Evolutionary conservation across 2,113 vertebrate genomes (phyloP), one percentile per base, ranked within the genome.

Genomic region (Stigmatopora nigra): DNA sequence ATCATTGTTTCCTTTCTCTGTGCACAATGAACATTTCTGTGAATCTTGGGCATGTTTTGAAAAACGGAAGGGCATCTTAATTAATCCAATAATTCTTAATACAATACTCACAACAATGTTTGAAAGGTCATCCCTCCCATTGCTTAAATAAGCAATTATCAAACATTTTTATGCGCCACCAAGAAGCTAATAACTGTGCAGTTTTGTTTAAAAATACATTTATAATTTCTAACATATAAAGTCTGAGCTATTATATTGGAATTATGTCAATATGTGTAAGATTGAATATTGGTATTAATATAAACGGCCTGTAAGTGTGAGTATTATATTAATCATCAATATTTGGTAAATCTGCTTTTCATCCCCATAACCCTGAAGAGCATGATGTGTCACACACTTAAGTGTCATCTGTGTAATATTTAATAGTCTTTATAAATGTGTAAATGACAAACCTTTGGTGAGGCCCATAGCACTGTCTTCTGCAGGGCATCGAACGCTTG

Each of bases 401-500:
- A 31, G 20, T 25, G 22, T 22, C 25, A 56, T 49, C 16, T 44
- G 47, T 63, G 63, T 16, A 13, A 11, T 49, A 44, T 57, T 7
- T 53, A 59, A 61, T 61, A 20, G 11, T 31, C 8, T 22, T 46
- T 1, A 1, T 76, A 71, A 65, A 82, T 17, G 25, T 77, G 79
- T 19, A 38, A 2, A 20, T 22, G 13, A 47, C 19, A 15, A 41
- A 63, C 6, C 13, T 45, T 19, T 62, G 22, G 64, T 66, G 51
- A 69, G 1, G 17, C 14, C 17, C 38, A 71, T 17, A 66, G 35
- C 59, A 61, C 25, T 80, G 53, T 88, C 68, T 57, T 76, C 85
- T 78, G n/a, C 88, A 99, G 96, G 93, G 92, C 44, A 98, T 99
- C 3, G 95, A 98, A 74, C 92, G 93, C 52, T 91, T 99, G 66